phyloP scores from a whole-genome alignment of 2,888 invertebrate species.

The Lycocerus yunnanus region DNA sequence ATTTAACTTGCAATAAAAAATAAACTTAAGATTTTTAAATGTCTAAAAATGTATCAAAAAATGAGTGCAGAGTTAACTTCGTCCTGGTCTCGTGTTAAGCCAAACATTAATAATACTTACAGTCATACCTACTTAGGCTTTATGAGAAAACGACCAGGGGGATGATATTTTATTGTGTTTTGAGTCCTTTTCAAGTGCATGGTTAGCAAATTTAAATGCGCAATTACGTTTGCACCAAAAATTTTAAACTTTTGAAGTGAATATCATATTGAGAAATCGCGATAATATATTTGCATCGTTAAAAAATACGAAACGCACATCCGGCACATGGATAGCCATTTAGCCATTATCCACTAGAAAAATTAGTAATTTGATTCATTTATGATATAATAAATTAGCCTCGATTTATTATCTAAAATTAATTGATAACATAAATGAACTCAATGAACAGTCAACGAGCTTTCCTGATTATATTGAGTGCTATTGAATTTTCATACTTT shows the following conservation, averaged over 20 bases:
- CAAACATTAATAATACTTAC: neutral
- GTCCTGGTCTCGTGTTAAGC: neutral
- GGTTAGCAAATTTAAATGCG: neutral
- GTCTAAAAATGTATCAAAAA: neutral
- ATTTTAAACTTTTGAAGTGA: neutral
- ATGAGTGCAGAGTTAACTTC: neutral
- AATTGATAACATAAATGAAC: slow-evolving; percentile 2
- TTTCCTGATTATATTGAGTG: neutral
- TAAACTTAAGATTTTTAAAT: no score
- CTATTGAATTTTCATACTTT: neutral
- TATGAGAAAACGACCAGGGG: neutral
- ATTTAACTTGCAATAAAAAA: no score
- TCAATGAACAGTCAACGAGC: neutral
- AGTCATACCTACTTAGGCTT: neutral
- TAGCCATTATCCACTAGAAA: neutral
- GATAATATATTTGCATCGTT: neutral
- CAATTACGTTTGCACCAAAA: neutral
- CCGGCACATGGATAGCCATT: neutral
- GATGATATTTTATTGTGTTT: neutral
- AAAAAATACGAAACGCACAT: neutral
- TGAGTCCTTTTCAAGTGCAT: neutral
- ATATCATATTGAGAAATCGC: neutral
- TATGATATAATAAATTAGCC: neutral
- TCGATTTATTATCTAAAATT: slow-evolving; percentile 1
- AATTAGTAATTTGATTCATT: neutral